phyloP scores from a whole-genome alignment of 2,888 invertebrate genomes.

The Helobdella robusta region DNA sequence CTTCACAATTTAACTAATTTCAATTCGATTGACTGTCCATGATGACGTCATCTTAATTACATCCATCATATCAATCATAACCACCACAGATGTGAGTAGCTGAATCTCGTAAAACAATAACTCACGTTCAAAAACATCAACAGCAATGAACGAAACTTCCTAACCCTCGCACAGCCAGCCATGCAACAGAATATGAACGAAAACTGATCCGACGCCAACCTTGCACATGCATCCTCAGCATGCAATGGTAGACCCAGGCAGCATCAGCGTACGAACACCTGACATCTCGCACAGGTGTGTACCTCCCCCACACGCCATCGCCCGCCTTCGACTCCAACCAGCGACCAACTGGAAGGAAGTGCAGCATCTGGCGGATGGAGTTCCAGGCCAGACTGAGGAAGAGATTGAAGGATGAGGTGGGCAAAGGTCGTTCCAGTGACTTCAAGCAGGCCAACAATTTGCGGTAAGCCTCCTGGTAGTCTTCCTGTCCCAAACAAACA shows the following conservation, averaged over 20 bases:
- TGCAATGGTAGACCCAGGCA: conserved; percentile 63
- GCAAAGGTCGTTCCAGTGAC: conserved; percentile 64
- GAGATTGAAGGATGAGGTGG: conserved; percentile 61
- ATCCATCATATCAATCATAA: no score
- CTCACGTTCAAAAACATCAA: no score
- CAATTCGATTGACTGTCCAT: no score
- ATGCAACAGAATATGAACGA: neutral
- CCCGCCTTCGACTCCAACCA: conserved; percentile 69
- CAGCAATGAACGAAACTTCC: no score
- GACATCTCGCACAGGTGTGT: conserved; percentile 36
- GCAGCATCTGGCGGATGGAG: conserved; percentile 68
- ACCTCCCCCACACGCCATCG: conserved; percentile 56
- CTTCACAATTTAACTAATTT: no score
- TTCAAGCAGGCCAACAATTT: conserved; percentile 68
- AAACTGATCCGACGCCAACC: conserved; percentile 50
- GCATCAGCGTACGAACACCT: conserved; percentile 45
- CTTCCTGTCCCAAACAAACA: no score
- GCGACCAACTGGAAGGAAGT: conserved; percentile 71
- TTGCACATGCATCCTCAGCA: conserved; percentile 68
- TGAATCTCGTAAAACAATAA: no score
- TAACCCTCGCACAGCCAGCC: no score
- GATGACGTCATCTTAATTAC: no score
- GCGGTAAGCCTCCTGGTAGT: conserved; percentile 42
- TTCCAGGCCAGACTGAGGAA: conserved; percentile 69
- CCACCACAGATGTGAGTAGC: no score